phyloP scores from a whole-genome alignment of 2,888 invertebrate genomes.

The Platycheirus rosarum region DNA sequence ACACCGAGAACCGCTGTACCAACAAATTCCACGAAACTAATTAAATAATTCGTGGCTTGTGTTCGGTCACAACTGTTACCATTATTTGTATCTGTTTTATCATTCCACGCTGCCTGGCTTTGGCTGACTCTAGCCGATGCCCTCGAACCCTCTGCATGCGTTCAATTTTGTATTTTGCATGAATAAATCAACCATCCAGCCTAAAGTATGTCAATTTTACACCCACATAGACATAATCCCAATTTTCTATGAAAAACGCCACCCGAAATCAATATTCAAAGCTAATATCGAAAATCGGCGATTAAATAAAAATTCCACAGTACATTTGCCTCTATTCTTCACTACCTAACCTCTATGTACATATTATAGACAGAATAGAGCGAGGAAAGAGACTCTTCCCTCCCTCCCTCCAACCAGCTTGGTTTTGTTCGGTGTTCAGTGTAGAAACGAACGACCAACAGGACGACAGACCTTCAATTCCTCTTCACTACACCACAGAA shows the following conservation, averaged over 20 bases:
- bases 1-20: slow-evolving; percentile 20
- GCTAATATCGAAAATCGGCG: slow-evolving; percentile 67
- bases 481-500: slow-evolving; percentile 32
- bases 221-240: slow-evolving; percentile 35
- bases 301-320: slow-evolving; percentile 71
- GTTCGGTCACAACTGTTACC: slow-evolving; percentile 49
- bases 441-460: not conserved
- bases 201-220: slow-evolving; percentile 65
- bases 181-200: slow-evolving; percentile 54
- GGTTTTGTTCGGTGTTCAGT: no score
- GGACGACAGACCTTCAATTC: slow-evolving; percentile 28
- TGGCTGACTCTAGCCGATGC: not conserved
- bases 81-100: slow-evolving; percentile 37
- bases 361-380: not conserved
- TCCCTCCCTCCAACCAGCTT: no score
- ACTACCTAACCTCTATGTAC: no score
- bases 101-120: no score
- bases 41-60: slow-evolving; percentile 67
- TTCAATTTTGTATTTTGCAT: slow-evolving; percentile 49
- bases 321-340: slow-evolving; percentile 51
- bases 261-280: slow-evolving; percentile 68
- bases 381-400: no score
- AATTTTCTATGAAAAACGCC: slow-evolving; percentile 35
- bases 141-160: not conserved
- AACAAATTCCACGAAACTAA: slow-evolving; percentile 51